Evolutionary conservation across 2,797 vertebrate species (phyloP).

Genomic region (Intellagama lesueurii): DNA sequence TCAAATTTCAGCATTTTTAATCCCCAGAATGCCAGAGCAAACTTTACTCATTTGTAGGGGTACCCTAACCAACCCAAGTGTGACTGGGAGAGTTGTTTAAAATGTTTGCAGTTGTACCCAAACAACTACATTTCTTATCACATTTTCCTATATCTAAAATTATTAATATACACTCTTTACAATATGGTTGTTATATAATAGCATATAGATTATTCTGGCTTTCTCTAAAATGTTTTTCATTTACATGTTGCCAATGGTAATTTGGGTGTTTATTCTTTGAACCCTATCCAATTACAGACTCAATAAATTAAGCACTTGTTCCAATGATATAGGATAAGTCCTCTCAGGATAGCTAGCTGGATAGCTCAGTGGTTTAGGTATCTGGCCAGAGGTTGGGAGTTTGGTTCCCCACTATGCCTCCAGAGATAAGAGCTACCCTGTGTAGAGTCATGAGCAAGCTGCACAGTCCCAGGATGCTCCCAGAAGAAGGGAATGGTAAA

Average conservation of each 20-base stretch:
- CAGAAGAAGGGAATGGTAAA: no score
- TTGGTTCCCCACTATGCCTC: no score
- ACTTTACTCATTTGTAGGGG: no score
- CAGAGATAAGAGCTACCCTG: no score
- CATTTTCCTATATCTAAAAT: constrained; percentile 4
- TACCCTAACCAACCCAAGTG: no score
- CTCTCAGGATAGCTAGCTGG: not conserved
- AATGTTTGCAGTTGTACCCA: not conserved
- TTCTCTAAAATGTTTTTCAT: not conserved
- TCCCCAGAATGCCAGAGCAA: no score
- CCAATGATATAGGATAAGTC: not conserved
- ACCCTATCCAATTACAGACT: not conserved
- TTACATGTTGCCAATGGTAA: not conserved
- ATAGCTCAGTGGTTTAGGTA: no score
- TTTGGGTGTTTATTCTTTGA: not conserved
- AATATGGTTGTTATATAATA: not conserved
- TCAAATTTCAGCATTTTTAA: no score
- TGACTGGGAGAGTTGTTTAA: not conserved
- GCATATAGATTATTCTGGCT: not conserved
- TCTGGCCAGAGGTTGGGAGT: no score
- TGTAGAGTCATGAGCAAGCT: no score
- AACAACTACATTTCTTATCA: not conserved
- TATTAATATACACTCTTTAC: not conserved
- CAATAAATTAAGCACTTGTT: constrained; percentile 17
- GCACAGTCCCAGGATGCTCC: no score